Conservation (phyloP, 1,140 invertebrate genomes). For the Cepaea nemoralis region DNA sequence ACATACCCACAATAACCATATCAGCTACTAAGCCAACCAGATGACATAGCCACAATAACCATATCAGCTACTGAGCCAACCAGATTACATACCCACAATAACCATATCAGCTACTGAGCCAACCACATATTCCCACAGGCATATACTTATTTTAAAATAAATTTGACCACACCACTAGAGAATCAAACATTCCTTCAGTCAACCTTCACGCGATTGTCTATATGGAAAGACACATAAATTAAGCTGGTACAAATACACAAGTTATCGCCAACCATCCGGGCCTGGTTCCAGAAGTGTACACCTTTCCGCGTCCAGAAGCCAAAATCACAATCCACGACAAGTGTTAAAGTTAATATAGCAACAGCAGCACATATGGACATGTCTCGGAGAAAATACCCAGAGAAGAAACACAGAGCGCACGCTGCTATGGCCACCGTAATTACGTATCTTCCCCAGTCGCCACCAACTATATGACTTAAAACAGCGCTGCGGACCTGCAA, state of each 20-base stretch:
- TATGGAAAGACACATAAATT: conserved; percentile 41
- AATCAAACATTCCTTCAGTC: conserved; percentile 41
- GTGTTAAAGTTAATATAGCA: conserved; percentile 44
- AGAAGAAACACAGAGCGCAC: conserved; percentile 61
- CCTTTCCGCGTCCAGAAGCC: conserved; percentile 50
- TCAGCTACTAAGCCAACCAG: no score
- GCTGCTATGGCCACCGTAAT: conserved; percentile 49
- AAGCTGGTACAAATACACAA: conserved; percentile 51
- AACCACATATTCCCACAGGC: no score
- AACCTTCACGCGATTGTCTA: conserved; percentile 50
- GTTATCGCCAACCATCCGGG: conserved; percentile 52
- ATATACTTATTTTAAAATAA: no score
- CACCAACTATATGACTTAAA: conserved; percentile 52
- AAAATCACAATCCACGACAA: conserved; percentile 54
- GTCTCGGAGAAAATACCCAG: conserved; percentile 58
- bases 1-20: no score
- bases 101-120: no score
- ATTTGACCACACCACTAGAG: no score
- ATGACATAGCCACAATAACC: no score
- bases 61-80: no score
- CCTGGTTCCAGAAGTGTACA: conserved; percentile 58
- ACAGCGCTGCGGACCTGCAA: conserved; percentile 54
- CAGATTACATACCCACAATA: no score
- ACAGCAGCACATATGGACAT: conserved; percentile 51
- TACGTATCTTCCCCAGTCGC: conserved; percentile 56